Evolutionary conservation across 2,113 vertebrate species (phyloP).

Genomic region (Puma concolor): DNA sequence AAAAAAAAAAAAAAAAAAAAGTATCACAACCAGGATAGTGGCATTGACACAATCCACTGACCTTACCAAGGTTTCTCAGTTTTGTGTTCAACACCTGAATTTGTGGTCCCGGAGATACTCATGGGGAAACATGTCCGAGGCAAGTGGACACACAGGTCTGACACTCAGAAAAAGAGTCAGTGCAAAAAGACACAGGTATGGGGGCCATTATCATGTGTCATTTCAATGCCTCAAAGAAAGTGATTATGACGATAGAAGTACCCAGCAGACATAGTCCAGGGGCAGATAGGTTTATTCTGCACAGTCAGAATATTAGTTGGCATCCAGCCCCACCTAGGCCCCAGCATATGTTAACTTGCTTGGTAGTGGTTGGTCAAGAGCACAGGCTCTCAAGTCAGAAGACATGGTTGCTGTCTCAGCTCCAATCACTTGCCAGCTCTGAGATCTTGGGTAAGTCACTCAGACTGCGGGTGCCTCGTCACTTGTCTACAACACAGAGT

Average conservation of each 20-base stretch:
- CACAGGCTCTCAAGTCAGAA: rapidly evolving
- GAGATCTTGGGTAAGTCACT: background rate
- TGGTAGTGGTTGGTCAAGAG: rapidly evolving
- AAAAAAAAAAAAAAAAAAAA: no score
- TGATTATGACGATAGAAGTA: background rate
- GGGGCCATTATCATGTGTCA: rapidly evolving
- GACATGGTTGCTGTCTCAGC: no score
- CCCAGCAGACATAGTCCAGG: background rate
- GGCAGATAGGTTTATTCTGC: background rate
- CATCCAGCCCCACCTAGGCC: background rate
- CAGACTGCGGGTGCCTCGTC: background rate
- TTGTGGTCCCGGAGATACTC: background rate
- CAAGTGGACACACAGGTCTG: background rate
- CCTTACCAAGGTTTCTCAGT: background rate
- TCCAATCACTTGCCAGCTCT: background rate
- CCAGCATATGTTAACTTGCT: rapidly evolving
- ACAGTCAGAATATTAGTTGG: rapidly evolving
- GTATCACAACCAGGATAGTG: background rate
- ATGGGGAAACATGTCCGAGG: background rate
- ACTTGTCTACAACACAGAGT: background rate
- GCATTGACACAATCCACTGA: background rate
- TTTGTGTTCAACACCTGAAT: background rate
- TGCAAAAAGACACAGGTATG: background rate
- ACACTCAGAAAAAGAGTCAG: background rate
- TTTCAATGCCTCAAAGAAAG: background rate